These are phyloP conservation scores for Onychomys leucogaster DNA, from an alignment of 2,797 vertebrate genomes.

Conservation along the genomic window DNA sequence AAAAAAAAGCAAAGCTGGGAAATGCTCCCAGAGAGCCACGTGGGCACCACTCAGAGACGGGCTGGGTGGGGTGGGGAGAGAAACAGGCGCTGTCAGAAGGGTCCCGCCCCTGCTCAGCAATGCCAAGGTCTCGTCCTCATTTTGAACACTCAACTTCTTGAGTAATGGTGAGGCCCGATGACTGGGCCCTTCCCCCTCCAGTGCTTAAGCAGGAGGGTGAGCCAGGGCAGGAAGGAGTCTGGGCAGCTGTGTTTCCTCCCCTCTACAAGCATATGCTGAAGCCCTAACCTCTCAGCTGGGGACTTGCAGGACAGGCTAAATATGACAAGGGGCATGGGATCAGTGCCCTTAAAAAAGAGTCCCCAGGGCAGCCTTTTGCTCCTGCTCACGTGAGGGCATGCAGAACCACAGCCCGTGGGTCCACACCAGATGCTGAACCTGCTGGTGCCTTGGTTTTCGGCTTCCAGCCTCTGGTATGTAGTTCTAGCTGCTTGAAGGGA, in stretches of 20 bases:
- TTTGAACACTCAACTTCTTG: not conserved
- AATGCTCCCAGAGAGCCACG: conserved; percentile 67
- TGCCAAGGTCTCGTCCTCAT: conserved; percentile 38
- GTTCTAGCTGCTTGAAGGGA: not conserved
- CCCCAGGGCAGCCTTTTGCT: not conserved
- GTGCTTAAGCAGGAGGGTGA: not conserved
- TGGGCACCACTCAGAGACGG: conserved; percentile 39
- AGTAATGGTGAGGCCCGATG: not conserved
- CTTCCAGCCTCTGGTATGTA: not conserved
- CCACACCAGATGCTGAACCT: not conserved
- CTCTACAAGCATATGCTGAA: not conserved
- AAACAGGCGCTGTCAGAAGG: not conserved
- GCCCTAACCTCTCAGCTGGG: not conserved
- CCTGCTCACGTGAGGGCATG: not conserved
- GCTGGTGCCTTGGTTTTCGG: not conserved
- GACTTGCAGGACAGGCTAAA: not conserved
- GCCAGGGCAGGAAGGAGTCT: not conserved
- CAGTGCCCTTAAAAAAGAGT: not conserved
- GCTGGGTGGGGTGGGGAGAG: not conserved
- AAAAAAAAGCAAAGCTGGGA: conserved; percentile 57
- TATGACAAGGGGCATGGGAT: not conserved
- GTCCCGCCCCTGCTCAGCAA: not conserved
- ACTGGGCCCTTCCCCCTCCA: not conserved
- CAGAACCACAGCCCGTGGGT: not conserved
- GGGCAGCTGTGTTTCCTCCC: not conserved